Evolutionary conservation across 1,140 invertebrate genomes (phyloP).

Genomic region (Drosophila murphyi): DNA sequence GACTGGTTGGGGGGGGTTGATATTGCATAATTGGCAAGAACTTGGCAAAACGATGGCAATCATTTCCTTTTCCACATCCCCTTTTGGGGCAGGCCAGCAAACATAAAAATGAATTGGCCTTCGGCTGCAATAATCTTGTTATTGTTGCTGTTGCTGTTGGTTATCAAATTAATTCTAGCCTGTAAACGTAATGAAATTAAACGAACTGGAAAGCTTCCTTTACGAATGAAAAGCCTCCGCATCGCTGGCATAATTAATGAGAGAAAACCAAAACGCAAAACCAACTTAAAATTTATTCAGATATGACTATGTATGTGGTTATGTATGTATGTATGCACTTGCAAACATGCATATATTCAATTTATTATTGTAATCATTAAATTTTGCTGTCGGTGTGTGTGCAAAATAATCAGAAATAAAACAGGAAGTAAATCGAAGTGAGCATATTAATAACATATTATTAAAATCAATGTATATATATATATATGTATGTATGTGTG

Average conservation of each 20-base stretch:
- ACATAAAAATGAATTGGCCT: constrained; percentile 45
- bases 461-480: not conserved
- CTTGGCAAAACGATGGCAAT: constrained; percentile 42
- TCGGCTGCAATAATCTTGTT: constrained; percentile 40
- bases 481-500: not conserved
- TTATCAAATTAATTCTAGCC: constrained; percentile 58
- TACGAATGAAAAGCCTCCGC: constrained; percentile 62
- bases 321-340: not conserved
- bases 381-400: not conserved
- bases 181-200: constrained; percentile 64
- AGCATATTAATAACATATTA: constrained; percentile 11
- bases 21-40: constrained; percentile 54
- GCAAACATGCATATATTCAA: constrained; percentile 19
- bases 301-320: not conserved
- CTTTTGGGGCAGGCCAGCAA: constrained; percentile 1
- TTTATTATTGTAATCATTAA: constrained; percentile 37
- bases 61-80: constrained; percentile 42
- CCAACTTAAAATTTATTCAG: constrained; percentile 23
- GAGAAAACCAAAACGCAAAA: constrained; percentile 56
- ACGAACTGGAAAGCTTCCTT: constrained; percentile 80
- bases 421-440: constrained; percentile 26
- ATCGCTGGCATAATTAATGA: constrained; percentile 73
- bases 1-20: not conserved
- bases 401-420: constrained; percentile 19
- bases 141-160: constrained; percentile 22